A percentile compares a stretch with the other conserved stretches of the same genome.
Conservation (phyloP, 2,888 invertebrate genomes). For the Meteorus cinctellus region DNA sequence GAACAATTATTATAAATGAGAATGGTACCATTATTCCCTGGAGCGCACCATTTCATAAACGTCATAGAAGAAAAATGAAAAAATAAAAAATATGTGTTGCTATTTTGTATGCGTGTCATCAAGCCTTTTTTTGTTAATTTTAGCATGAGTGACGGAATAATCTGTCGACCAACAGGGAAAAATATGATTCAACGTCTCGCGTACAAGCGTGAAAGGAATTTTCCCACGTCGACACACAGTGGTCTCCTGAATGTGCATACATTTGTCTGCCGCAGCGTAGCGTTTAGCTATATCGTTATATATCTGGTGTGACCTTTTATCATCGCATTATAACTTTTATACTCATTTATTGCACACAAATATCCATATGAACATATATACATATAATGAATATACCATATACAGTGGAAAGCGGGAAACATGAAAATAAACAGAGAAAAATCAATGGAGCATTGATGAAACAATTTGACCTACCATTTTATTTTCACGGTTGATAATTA, state of each 20-base stretch:
- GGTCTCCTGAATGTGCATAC: constrained; percentile 37
- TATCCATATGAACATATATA: neutral
- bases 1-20: neutral
- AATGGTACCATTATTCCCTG: constrained; percentile 1
- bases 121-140: constrained; percentile 56
- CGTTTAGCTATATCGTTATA: neutral
- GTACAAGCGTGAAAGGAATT: constrained; percentile 47
- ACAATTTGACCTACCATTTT: neutral
- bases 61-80: no score
- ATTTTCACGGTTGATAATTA: neutral
- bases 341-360: neutral
- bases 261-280: constrained; percentile 8
- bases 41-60: neutral
- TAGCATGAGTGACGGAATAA: constrained; percentile 63
- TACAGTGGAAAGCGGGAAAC: neutral
- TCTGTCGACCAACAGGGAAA: constrained; percentile 54
- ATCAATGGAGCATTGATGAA: neutral
- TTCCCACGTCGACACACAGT: constrained; percentile 34
- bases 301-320: constrained; percentile 2
- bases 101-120: constrained; percentile 1
- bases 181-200: constrained; percentile 44
- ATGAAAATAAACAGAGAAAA: neutral
- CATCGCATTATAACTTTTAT: neutral
- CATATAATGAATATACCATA: neutral
- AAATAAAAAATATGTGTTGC: neutral